Evolutionary conservation across 2,113 vertebrate species (phyloP).

Genomic region (Phalacrocorax carbo): DNA sequence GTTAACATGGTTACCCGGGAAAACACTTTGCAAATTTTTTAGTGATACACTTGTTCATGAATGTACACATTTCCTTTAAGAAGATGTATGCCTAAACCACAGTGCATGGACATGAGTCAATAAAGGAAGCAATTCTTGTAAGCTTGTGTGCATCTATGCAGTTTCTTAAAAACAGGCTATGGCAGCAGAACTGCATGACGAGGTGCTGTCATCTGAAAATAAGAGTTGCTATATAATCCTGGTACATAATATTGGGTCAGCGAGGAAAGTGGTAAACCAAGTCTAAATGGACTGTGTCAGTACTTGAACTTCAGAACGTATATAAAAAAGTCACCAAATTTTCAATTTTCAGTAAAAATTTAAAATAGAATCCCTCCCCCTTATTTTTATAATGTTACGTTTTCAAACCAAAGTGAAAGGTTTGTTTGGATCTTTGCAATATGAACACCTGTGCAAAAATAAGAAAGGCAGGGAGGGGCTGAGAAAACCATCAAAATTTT

Average conservation of each 20-base stretch:
- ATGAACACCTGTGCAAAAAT: slow-evolving; percentile 9
- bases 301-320: not conserved
- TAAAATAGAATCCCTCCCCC: not conserved
- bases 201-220: not conserved
- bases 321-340: not conserved
- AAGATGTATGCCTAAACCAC: not conserved
- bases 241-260: not conserved
- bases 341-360: not conserved
- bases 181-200: not conserved
- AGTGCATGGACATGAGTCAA: slow-evolving; percentile 38
- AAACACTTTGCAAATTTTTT: not conserved
- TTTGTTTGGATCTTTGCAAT: not conserved
- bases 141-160: not conserved
- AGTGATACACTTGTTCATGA: not conserved
- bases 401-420: not conserved
- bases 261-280: not conserved
- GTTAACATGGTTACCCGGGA: not conserved
- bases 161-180: not conserved
- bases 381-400: not conserved
- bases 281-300: not conserved
- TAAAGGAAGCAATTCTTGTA: slow-evolving; percentile 42
- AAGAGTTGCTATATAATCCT: not conserved
- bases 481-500: not conserved
- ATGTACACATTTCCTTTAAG: slow-evolving; percentile 10
- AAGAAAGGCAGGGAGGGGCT: not conserved